Evolutionary conservation across 92 coral and sea anemone species (phyloP), one percentile per base, ranked within the genome.

Genomic region (Bergia puertoricense): DNA sequence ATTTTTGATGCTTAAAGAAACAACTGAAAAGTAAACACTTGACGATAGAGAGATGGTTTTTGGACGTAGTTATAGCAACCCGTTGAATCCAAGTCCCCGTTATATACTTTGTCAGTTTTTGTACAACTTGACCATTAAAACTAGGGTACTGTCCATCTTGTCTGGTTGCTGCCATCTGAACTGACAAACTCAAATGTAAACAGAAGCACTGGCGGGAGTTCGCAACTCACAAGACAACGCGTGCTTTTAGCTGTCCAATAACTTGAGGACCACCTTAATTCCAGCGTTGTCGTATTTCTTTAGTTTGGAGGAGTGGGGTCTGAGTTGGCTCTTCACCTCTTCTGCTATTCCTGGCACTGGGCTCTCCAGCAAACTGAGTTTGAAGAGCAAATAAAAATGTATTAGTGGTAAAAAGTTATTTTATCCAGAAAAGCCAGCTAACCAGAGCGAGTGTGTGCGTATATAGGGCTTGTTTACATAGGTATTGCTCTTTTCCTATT

Each of bases 321-420:
- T 90, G 8, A 97, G 85, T 74, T 90, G 90, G 8, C 75, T 42
- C 85, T 81, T 92, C 62, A 95, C 95, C 36, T 89, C 91, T 11
- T 95, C 93, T 6, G 96, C 91, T 36, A 97, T 94, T 54, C 94
- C 99, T 0, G 99, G 94, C 3, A 95, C 96, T 1, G 97, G 80
- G 74, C 96, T 92, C 82, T 97, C 99, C 20, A 97, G 89, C 67
- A 97, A 86, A 85, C 99, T 97, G 77, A 74, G 85, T 80, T 41
- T 20, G 44, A 57, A 81, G 51, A 14, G 57, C 18, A 62, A 42
- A 4, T 56, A 67, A 14, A 41, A 42, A 46, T 40, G 16, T 11
- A 0, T 77, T 39, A 30, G 15, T 74, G 68, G 20, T n/a, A 38
- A 39, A 30, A n/a, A 44, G 40, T 15, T 11, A 37, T 11, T 15